Percentiles rank a stretch among this genome's conserved stretches.
These are phyloP conservation scores for Chelon labrosus DNA, from an alignment of 2,797 vertebrate species.

Conservation along the genomic window DNA sequence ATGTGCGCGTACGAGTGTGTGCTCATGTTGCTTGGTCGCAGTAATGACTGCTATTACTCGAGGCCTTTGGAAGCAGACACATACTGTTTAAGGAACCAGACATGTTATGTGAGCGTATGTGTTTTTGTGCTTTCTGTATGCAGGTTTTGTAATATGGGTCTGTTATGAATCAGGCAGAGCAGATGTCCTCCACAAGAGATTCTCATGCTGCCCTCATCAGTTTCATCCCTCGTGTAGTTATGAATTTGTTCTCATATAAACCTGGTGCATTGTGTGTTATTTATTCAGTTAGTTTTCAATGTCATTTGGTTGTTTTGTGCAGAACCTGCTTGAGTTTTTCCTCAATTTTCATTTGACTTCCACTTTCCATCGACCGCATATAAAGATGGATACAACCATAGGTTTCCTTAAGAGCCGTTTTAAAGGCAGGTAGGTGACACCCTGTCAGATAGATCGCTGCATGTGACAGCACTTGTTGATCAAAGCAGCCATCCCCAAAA, in stretches of 20 bases:
- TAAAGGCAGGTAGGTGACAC: too few relatives aligned
- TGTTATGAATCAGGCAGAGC: constrained; percentile 5
- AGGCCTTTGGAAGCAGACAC: constrained; percentile 62
- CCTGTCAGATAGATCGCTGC: too few relatives aligned
- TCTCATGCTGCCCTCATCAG: not conserved
- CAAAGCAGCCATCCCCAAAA: too few relatives aligned
- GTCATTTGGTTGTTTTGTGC: not conserved
- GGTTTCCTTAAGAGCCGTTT: too few relatives aligned
- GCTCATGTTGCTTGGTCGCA: constrained; percentile 9
- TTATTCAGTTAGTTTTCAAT: not conserved
- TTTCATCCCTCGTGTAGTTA: not conserved
- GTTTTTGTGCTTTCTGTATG: constrained; percentile 6
- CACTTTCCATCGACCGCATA: too few relatives aligned
- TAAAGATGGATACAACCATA: too few relatives aligned
- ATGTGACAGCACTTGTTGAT: too few relatives aligned
- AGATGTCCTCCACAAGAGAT: constrained; percentile 6
- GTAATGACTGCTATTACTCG: constrained; percentile 82
- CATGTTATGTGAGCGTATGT: constrained; percentile 31
- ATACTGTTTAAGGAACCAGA: constrained; percentile 52
- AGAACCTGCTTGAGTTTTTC: not conserved
- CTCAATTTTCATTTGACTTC: too few relatives aligned
- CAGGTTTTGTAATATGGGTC: not conserved
- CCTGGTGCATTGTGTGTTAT: not conserved
- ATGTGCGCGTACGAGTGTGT: constrained; percentile 42
- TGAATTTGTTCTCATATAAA: too few relatives aligned